Conservation (phyloP, 2,797 vertebrate species). For the Tenualosa ilisha region DNA sequence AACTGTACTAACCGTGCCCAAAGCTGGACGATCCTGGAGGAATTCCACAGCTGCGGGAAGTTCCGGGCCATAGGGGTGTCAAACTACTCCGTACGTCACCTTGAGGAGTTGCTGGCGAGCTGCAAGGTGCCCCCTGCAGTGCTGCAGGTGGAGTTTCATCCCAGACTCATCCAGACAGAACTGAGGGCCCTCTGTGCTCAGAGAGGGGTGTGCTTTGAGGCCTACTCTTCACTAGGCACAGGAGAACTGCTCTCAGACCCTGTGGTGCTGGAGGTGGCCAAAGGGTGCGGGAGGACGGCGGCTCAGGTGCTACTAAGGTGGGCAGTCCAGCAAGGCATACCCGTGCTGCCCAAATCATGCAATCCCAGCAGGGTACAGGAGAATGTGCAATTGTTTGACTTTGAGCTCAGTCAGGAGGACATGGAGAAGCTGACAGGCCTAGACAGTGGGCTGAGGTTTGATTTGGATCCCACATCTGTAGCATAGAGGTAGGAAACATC, state of each 20-base stretch:
- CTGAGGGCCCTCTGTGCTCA: conserved; percentile 72
- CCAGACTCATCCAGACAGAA: conserved; percentile 70
- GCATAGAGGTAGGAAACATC: conserved; percentile 47
- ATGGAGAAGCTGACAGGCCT: conserved; percentile 69
- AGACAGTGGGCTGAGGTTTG: conserved; percentile 73
- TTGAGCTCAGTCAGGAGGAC: conserved; percentile 67
- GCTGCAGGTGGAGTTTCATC: conserved; percentile 83
- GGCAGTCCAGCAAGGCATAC: conserved; percentile 77
- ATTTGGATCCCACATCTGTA: conserved; percentile 76
- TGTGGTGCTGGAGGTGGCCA: conserved; percentile 68
- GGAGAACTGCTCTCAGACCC: conserved; percentile 70
- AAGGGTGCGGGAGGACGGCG: conserved; percentile 59
- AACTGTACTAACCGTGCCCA: conserved; percentile 72
- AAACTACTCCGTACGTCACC: conserved; percentile 78
- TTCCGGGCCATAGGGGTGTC: conserved; percentile 81
- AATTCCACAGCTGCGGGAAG: conserved; percentile 68
- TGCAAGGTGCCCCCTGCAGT: conserved; percentile 75
- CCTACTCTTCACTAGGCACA: conserved; percentile 79
- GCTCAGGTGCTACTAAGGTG: conserved; percentile 81
- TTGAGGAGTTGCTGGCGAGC: conserved; percentile 69
- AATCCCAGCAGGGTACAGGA: conserved; percentile 67
- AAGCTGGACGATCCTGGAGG: conserved; percentile 78
- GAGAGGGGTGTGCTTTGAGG: conserved; percentile 77
- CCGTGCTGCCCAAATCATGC: conserved; percentile 79
- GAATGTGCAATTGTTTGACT: conserved; percentile 76